Conservation (phyloP, 2,113 vertebrate genomes). For the Ibidorhyncha struthersii region DNA sequence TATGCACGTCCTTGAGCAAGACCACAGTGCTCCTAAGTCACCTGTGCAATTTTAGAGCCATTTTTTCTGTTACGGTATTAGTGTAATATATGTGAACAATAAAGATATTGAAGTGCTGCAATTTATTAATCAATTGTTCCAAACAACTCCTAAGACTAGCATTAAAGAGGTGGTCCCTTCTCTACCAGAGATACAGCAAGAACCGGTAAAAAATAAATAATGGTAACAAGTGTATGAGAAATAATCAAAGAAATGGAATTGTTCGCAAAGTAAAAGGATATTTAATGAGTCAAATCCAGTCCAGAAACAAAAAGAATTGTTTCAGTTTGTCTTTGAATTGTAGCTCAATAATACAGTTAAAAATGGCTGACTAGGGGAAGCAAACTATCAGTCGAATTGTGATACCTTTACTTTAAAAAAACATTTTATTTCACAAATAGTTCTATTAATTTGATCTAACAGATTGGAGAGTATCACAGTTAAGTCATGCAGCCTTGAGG, state of each 20-base stretch:
- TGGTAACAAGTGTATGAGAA: not conserved
- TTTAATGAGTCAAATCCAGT: not conserved
- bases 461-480: not conserved
- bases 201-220: not conserved
- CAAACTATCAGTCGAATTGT: not conserved
- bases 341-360: not conserved
- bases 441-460: not conserved
- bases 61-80: not conserved
- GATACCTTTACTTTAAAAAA: not conserved
- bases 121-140: not conserved
- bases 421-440: not conserved
- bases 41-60: not conserved
- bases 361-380: not conserved
- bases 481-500: not conserved
- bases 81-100: not conserved
- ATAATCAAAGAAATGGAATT: not conserved
- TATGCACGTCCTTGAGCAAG: not conserved
- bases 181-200: not conserved
- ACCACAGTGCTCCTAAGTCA: not conserved
- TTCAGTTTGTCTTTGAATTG: not conserved
- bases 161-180: not conserved
- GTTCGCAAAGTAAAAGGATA: not conserved
- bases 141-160: not conserved
- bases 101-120: not conserved
- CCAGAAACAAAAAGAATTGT: not conserved